Conservation (phyloP, 2,113 vertebrate genomes). For the Cyprinodon brontotheroides region DNA sequence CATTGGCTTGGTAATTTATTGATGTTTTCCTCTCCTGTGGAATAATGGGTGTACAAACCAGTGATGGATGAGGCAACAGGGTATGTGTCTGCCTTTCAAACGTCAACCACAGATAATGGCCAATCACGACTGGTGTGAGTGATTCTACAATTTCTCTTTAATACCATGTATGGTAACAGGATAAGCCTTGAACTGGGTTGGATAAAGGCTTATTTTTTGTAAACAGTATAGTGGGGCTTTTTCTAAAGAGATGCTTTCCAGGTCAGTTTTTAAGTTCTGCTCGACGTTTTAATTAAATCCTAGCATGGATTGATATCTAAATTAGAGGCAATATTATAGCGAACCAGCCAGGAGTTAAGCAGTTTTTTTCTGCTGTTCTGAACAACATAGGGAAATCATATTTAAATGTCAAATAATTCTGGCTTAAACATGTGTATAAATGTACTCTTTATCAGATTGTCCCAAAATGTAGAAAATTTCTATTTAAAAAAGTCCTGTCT, state of each 20-base stretch:
- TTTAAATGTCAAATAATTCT: too few species aligned
- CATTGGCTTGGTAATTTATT: conserved; percentile 79
- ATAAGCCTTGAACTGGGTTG: conserved; percentile 36
- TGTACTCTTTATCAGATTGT: too few species aligned
- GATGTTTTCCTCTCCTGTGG: conserved; percentile 73
- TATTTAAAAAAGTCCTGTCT: too few species aligned
- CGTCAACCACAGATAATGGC: conserved; percentile 39
- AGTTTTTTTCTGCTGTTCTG: conserved; percentile 14
- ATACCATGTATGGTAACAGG: conserved; percentile 38
- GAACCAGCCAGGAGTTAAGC: too few species aligned
- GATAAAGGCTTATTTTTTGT: conserved; percentile 37
- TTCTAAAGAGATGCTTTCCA: too few species aligned
- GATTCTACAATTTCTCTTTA: conserved; percentile 22
- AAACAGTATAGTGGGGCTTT: not conserved
- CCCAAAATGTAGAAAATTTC: too few species aligned
- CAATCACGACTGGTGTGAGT: conserved; percentile 40
- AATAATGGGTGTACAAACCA: conserved; percentile 70
- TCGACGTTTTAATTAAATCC: too few species aligned
- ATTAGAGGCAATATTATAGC: too few species aligned
- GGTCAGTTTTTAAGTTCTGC: too few species aligned
- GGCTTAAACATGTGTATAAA: too few species aligned
- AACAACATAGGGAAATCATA: not conserved
- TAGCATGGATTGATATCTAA: too few species aligned
- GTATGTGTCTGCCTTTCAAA: conserved; percentile 38
- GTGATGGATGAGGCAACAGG: conserved; percentile 70